These are phyloP conservation scores for Mastomys coucha DNA, from an alignment of 2,113 vertebrate species.

Conservation along the genomic window DNA sequence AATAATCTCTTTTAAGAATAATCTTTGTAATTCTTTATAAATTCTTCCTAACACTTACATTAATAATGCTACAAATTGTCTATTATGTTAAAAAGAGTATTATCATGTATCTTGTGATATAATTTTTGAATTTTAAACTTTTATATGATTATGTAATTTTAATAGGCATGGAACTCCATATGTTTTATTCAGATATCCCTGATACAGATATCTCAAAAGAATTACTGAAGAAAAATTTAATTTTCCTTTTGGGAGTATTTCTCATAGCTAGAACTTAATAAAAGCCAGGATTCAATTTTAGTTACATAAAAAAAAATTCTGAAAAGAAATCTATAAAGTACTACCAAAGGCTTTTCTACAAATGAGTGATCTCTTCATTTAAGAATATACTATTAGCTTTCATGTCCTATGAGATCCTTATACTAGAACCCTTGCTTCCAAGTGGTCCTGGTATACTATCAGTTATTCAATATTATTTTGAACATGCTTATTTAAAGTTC, in stretches of 20 bases:
- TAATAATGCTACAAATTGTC: not conserved
- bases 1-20: not conserved
- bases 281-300: slow-evolving; percentile 60
- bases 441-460: not conserved
- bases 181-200: slow-evolving; percentile 39
- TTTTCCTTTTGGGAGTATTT: slow-evolving; percentile 50
- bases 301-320: slow-evolving; percentile 65
- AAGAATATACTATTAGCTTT: slow-evolving; percentile 9
- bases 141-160: slow-evolving; percentile 21
- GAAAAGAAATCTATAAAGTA: slow-evolving; percentile 56
- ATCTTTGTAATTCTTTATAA: not conserved
- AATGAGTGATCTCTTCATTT: slow-evolving; percentile 47
- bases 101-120: slow-evolving; percentile 10
- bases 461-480: not conserved
- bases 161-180: not conserved
- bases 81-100: not conserved
- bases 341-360: slow-evolving; percentile 29
- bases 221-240: slow-evolving; percentile 60
- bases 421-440: not conserved
- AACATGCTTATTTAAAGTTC: not conserved
- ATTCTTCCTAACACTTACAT: not conserved
- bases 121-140: slow-evolving; percentile 61
- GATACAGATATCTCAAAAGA: slow-evolving; percentile 45
- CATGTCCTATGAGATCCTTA: slow-evolving; percentile 15
- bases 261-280: slow-evolving; percentile 61